These are phyloP conservation scores for Taxidea taxus DNA, from an alignment of 2,113 vertebrate genomes.

Conservation along the genomic window DNA sequence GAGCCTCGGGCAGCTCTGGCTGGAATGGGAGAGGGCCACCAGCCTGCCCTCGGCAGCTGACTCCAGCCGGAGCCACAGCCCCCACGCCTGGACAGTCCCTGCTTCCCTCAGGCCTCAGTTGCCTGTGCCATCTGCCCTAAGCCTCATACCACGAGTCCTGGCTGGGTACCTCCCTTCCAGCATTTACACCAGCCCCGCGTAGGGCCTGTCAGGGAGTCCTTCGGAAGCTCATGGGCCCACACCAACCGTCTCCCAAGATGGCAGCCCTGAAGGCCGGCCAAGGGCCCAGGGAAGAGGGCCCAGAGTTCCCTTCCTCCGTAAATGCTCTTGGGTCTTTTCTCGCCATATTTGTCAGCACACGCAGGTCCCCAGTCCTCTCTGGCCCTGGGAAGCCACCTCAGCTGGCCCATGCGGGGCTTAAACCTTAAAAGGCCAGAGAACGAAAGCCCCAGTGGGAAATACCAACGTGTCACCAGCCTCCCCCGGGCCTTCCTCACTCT, in stretches of 20 bases:
- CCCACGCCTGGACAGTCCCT: fast-evolving
- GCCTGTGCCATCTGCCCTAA: not conserved
- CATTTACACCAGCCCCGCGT: fast-evolving
- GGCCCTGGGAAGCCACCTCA: not conserved
- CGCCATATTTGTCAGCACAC: fast-evolving
- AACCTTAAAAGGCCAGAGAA: too few species aligned
- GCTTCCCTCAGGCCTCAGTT: not conserved
- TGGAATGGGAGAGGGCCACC: not conserved
- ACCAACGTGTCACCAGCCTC: not conserved
- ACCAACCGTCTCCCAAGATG: not conserved
- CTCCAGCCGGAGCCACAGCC: not conserved
- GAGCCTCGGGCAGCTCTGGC: not conserved
- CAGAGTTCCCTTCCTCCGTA: not conserved
- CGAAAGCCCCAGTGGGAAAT: not conserved
- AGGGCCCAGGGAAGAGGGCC: not conserved
- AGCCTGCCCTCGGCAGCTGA: fast-evolving
- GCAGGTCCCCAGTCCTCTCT: not conserved
- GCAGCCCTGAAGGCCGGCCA: not conserved
- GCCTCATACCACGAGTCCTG: not conserved
- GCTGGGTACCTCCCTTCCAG: not conserved
- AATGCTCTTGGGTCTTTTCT: fast-evolving
- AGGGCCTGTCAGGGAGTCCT: not conserved
- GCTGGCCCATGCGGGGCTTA: not conserved
- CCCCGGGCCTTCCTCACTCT: not conserved
- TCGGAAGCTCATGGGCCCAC: not conserved